Evolutionary conservation across 2,888 invertebrate genomes (phyloP), one percentile per base, ranked within the genome.

Genomic region (Orchestes rusci): DNA sequence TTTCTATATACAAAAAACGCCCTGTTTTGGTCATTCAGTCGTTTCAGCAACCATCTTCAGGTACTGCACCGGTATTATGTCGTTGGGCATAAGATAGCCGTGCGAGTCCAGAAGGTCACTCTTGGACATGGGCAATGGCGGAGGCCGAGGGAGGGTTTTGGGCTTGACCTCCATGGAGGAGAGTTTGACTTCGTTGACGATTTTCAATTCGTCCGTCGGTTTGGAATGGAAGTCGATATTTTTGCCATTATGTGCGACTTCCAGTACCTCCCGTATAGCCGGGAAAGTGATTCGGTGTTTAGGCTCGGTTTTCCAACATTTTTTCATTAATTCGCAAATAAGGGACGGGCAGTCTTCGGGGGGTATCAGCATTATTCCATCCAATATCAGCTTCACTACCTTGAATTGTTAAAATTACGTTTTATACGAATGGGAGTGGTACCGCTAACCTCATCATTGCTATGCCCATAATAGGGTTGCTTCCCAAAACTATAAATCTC

Each of bases 401-500:
- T 50, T 23, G 16, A n/a, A n/a, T n/a, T n/a, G n/a, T n/a, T n/a
- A n/a, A n/a, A n/a, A n/a, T n/a, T n/a, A n/a, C n/a, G n/a, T n/a
- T n/a, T n/a, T n/a, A n/a, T n/a, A n/a, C n/a, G n/a, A n/a, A n/a
- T n/a, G n/a, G n/a, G n/a, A n/a, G n/a, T n/a, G n/a, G n/a, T n/a
- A n/a, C n/a, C n/a, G n/a, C n/a, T 30, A 31, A 45, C 87, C 62
- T 90, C 90, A 58, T 90, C 89, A 64, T 93, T 92, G 51, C 84
- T 84, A 63, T 86, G 86, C 1, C 91, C 92, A 63, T 85, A 92
- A 65, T 92, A 93, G 0, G 94, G 94, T 61, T 92, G 91, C 57
- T 87, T 85, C n/a, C 91, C 94, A 56, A 82, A 82, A 54, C 87
- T 88, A 71, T 87, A 94, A 43, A 93, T 85, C 68, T 95, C 94